A percentile compares a stretch with the other conserved stretches of the same genome.
phyloP scores from a whole-genome alignment of 2,888 invertebrate genomes.

The Dendrolimus houi region DNA sequence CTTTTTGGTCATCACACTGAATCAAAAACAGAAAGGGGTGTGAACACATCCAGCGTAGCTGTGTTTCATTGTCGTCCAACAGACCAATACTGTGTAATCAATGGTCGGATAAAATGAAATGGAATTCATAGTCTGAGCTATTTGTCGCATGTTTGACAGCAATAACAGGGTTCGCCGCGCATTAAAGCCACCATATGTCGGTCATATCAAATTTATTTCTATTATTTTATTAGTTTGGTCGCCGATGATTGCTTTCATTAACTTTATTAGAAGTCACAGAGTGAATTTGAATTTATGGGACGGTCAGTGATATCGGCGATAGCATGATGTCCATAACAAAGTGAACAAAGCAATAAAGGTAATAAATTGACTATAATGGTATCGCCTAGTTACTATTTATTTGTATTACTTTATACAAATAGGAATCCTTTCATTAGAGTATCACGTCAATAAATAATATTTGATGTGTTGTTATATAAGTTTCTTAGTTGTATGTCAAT shows the following conservation, averaged over 20 bases:
- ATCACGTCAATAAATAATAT: slow-evolving; percentile 6
- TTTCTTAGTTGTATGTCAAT: slow-evolving; percentile 8
- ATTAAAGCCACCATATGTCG: slow-evolving; percentile 73
- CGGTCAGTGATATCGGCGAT: slow-evolving; percentile 60
- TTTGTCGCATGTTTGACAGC: slow-evolving; percentile 76
- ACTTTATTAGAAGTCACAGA: slow-evolving; percentile 70
- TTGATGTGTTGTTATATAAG: slow-evolving; percentile 6
- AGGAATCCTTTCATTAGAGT: not conserved
- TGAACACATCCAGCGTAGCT: slow-evolving; percentile 69
- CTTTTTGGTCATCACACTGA: slow-evolving; percentile 72
- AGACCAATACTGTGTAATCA: slow-evolving; percentile 74
- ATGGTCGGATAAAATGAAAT: slow-evolving; percentile 64
- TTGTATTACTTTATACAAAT: slow-evolving; percentile 16
- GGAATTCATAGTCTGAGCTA: slow-evolving; percentile 58
- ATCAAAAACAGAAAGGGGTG: slow-evolving; percentile 72
- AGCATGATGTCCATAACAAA: slow-evolving; percentile 66
- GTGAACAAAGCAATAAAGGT: slow-evolving; percentile 65
- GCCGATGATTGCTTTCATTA: slow-evolving; percentile 72
- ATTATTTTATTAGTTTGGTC: slow-evolving; percentile 72
- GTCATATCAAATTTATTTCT: slow-evolving; percentile 76
- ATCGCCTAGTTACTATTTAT: slow-evolving; percentile 30
- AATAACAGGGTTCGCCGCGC: slow-evolving; percentile 72
- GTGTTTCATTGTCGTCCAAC: slow-evolving; percentile 64
- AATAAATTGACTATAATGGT: slow-evolving; percentile 58
- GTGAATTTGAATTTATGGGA: slow-evolving; percentile 69